These are phyloP conservation scores for Cirrhinus mrigala DNA, from an alignment of 2,797 vertebrate genomes.

Conservation along the genomic window DNA sequence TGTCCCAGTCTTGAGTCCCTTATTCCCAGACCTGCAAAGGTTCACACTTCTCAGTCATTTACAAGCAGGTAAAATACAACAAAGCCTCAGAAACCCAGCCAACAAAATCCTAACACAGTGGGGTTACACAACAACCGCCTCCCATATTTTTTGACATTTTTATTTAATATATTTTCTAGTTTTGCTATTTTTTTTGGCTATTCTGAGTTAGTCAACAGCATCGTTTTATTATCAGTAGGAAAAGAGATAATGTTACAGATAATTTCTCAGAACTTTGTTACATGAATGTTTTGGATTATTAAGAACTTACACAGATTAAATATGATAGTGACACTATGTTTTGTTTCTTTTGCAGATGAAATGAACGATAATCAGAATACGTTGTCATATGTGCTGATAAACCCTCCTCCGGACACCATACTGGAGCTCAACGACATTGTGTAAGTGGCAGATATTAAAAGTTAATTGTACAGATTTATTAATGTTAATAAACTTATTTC, in stretches of 20 bases:
- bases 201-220: conserved; percentile 13
- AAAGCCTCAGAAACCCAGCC: conserved; percentile 49
- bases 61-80: conserved; percentile 63
- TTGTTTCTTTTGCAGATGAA: conserved; percentile 84
- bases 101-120: conserved; percentile 26
- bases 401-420: conserved; percentile 93
- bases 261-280: neutral
- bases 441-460: conserved; percentile 74
- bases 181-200: conserved; percentile 7
- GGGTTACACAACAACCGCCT: conserved; percentile 13
- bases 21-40: conserved; percentile 62
- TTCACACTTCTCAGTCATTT: conserved; percentile 64
- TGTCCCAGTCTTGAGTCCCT: conserved; percentile 60
- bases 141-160: conserved; percentile 6
- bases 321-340: conserved; percentile 44
- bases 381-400: conserved; percentile 96
- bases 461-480: neutral
- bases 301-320: neutral
- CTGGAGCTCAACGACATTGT: conserved; percentile 96
- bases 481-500: neutral
- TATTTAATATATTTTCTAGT: neutral
- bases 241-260: conserved; percentile 4
- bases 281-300: conserved; percentile 18
- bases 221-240: conserved; percentile 28
- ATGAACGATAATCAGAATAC: conserved; percentile 99